These are phyloP conservation scores for Micrasema minimum DNA, from an alignment of 1,140 invertebrate genomes.

Conservation along the genomic window DNA sequence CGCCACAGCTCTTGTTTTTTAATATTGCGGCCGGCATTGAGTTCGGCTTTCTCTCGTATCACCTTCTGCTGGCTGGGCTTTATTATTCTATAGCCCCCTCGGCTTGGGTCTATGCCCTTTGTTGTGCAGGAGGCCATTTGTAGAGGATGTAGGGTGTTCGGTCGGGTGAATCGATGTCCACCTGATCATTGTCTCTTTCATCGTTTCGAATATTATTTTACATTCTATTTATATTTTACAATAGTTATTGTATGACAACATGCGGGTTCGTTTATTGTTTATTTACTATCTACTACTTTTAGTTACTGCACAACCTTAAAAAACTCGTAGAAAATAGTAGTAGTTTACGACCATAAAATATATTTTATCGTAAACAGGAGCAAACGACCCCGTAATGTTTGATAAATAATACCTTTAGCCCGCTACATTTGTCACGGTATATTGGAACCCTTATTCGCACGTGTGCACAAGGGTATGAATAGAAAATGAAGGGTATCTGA, in stretches of 20 bases:
- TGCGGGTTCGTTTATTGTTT: too few relatives aligned
- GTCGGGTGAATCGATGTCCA: slow-evolving; percentile 30
- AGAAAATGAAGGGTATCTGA: slow-evolving; percentile 19
- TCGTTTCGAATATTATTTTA: too few relatives aligned
- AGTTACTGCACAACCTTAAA: too few relatives aligned
- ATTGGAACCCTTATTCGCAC: slow-evolving; percentile 20
- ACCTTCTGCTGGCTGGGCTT: slow-evolving; percentile 29
- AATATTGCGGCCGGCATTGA: slow-evolving; percentile 29
- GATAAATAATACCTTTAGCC: background rate
- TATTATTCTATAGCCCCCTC: background rate
- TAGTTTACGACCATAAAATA: background rate
- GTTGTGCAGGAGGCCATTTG: slow-evolving; percentile 26
- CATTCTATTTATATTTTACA: too few relatives aligned
- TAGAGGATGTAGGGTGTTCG: slow-evolving; percentile 39
- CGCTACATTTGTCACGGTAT: slow-evolving; percentile 4
- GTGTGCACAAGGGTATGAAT: slow-evolving; percentile 30
- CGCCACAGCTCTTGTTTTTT: slow-evolving; percentile 28
- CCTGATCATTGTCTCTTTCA: background rate
- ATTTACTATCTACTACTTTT: too few relatives aligned
- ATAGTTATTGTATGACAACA: too few relatives aligned
- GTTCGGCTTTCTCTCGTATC: slow-evolving; percentile 33
- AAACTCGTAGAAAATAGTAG: background rate
- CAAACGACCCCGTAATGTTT: slow-evolving; percentile 10
- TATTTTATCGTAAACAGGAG: slow-evolving; percentile 15
- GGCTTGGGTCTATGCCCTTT: slow-evolving; percentile 14